Evolutionary conservation across 2,888 invertebrate genomes (phyloP).

Genomic region (Eurytoma californica): DNA sequence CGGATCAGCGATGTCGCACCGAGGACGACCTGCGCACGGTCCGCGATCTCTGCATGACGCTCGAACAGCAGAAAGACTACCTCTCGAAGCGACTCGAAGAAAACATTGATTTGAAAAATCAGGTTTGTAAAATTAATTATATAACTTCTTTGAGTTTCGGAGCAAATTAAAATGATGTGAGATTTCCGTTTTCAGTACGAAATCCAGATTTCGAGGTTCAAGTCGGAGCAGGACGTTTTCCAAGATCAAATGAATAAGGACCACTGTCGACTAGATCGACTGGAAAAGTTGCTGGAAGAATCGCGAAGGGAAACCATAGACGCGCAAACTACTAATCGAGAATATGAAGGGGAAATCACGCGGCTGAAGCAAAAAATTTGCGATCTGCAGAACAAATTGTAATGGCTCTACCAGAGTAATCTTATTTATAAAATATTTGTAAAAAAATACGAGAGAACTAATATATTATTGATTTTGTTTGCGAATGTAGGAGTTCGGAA

Average conservation of each 20-base stretch:
- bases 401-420: slow-evolving; percentile 64
- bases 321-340: slow-evolving; percentile 80
- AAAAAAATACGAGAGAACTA: too few species aligned
- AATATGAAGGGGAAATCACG: slow-evolving; percentile 80
- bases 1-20: slow-evolving; percentile 78
- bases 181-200: slow-evolving; percentile 74
- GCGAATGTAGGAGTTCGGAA: slow-evolving; percentile 67
- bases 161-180: neutral
- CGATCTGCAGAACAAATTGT: slow-evolving; percentile 77
- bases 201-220: slow-evolving; percentile 75
- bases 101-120: slow-evolving; percentile 74
- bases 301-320: slow-evolving; percentile 80
- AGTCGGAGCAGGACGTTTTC: slow-evolving; percentile 74
- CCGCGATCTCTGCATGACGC: slow-evolving; percentile 79
- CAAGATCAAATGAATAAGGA: slow-evolving; percentile 75
- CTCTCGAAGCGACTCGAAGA: slow-evolving; percentile 78
- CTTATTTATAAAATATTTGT: too few species aligned
- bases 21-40: slow-evolving; percentile 80
- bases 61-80: slow-evolving; percentile 83
- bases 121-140: slow-evolving; percentile 66
- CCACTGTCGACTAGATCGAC: slow-evolving; percentile 76
- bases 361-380: slow-evolving; percentile 78
- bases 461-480: slow-evolving; percentile 33
- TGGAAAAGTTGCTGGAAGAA: slow-evolving; percentile 78
- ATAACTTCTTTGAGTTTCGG: neutral